Evolutionary conservation across 2,888 invertebrate species (phyloP).

Genomic region (Ophraella communa): DNA sequence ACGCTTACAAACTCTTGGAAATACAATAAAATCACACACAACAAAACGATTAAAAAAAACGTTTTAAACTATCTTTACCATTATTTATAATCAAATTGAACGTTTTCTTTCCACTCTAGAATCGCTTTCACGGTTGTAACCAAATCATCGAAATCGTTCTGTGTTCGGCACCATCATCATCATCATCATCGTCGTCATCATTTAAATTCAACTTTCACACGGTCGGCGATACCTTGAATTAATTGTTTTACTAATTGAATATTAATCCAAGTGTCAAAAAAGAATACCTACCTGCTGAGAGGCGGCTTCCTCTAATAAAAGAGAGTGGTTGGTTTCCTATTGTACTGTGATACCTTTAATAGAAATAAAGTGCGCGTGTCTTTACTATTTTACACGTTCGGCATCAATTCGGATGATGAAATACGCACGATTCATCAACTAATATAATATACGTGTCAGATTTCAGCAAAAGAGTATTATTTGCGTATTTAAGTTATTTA

Average conservation of each 20-base stretch:
- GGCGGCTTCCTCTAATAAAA: constrained; percentile 27
- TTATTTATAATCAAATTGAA: no score
- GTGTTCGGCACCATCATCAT: neutral
- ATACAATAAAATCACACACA: no score
- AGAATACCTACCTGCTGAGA: constrained; percentile 32
- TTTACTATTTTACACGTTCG: neutral
- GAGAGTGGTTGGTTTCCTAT: constrained; percentile 9
- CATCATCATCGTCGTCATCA: constrained; percentile 1
- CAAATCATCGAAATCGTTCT: neutral
- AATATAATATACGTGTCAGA: neutral
- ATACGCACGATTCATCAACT: neutral
- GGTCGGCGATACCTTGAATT: constrained; percentile 31
- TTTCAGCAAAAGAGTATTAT: no score
- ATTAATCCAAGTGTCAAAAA: constrained; percentile 38
- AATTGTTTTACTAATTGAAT: constrained; percentile 41
- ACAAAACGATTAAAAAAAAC: no score
- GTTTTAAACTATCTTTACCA: no score
- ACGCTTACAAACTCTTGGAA: no score
- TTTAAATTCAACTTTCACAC: constrained; percentile 31
- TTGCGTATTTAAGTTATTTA: no score
- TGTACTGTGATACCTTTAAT: constrained; percentile 1
- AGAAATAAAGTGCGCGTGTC: constrained; percentile 4
- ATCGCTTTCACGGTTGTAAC: constrained; percentile 17
- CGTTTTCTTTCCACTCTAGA: neutral
- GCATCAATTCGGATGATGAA: neutral